Percentiles rank a stretch among this genome's conserved stretches.
These are phyloP conservation scores for Garra rufa DNA, from an alignment of 2,113 vertebrate genomes.

Conservation along the genomic window DNA sequence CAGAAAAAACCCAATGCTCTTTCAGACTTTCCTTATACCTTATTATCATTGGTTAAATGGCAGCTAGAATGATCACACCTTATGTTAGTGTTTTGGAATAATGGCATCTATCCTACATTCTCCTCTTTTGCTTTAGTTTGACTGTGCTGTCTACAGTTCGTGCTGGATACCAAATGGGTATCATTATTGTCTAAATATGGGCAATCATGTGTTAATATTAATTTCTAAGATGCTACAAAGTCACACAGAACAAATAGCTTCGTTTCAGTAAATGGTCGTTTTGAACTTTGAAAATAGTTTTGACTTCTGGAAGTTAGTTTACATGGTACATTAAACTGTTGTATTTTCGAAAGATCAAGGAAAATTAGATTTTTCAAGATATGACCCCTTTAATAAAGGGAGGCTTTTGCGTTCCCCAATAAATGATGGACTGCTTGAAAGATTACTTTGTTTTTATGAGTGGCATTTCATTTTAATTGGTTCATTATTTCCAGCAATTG, in stretches of 20 bases:
- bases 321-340: slow-evolving; percentile 16
- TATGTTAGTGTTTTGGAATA: background rate
- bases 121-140: background rate
- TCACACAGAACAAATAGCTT: background rate
- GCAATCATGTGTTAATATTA: background rate
- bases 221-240: background rate
- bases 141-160: no score
- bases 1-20: background rate
- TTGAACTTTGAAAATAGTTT: background rate
- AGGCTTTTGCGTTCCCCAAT: slow-evolving; percentile 64
- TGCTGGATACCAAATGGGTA: background rate
- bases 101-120: background rate
- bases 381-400: slow-evolving; percentile 44
- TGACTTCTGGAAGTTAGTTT: background rate
- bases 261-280: background rate
- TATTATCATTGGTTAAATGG: background rate
- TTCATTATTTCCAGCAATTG: slow-evolving; percentile 77
- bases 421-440: slow-evolving; percentile 69
- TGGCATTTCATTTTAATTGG: slow-evolving; percentile 77
- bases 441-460: slow-evolving; percentile 73
- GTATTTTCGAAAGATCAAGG: slow-evolving; percentile 23
- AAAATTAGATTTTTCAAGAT: slow-evolving; percentile 32
- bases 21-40: background rate
- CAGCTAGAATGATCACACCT: background rate
- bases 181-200: background rate